A percentile compares a stretch with the other conserved stretches of the same genome.
Evolutionary conservation across 2,113 vertebrate genomes (phyloP).

Genomic region (Struthio camelus): DNA sequence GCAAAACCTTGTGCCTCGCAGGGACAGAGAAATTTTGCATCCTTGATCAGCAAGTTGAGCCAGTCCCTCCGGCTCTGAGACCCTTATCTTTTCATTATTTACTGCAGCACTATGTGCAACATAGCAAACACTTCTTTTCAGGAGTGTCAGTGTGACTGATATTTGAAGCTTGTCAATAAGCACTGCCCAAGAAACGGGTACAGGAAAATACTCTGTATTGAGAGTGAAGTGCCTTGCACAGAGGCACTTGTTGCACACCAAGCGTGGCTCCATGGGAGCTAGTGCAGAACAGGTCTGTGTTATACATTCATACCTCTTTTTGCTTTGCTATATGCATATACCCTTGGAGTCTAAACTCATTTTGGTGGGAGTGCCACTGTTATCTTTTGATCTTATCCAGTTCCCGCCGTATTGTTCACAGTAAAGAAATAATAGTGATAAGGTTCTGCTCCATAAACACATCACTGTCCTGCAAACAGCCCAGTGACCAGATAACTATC

Average conservation of each 20-base stretch:
- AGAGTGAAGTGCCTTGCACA: background rate
- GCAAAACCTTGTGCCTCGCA: background rate
- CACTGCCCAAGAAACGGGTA: background rate
- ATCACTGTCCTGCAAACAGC: background rate
- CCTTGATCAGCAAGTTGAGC: constrained; percentile 20
- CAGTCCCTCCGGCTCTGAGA: background rate
- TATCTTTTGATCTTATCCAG: background rate
- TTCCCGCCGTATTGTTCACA: constrained; percentile 49
- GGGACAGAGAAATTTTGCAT: background rate
- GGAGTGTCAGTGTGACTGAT: background rate
- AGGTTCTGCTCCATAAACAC: background rate
- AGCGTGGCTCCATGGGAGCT: background rate
- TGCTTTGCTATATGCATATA: background rate
- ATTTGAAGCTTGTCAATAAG: background rate
- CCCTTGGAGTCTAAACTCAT: background rate
- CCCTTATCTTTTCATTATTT: background rate
- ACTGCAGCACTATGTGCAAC: background rate
- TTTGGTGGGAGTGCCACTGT: background rate
- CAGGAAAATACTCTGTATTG: background rate
- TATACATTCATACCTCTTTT: background rate
- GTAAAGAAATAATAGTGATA: constrained; percentile 28
- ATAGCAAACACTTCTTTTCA: background rate
- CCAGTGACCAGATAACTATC: background rate
- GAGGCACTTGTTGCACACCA: background rate
- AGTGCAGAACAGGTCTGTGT: background rate